phyloP scores from a whole-genome alignment of 2,888 invertebrate genomes.

The Herminia tarsipennalis region DNA sequence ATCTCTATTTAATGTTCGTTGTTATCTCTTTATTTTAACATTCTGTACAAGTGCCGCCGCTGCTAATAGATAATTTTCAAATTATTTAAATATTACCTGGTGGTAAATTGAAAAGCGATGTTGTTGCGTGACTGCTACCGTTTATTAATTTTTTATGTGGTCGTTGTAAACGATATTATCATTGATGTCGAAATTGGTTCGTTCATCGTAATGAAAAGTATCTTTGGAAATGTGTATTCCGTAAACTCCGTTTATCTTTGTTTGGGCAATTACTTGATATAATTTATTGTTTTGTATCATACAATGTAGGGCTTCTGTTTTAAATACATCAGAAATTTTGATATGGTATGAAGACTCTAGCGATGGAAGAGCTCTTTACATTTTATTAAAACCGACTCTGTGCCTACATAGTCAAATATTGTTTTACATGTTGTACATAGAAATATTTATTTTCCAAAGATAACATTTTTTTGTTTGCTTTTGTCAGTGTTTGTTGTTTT shows the following conservation, averaged over 20 bases:
- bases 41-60: conserved; percentile 21
- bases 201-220: conserved; percentile 31
- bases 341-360: too few relatives aligned
- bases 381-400: too few relatives aligned
- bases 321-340: neutral
- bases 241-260: neutral
- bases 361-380: neutral
- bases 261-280: conserved; percentile 21
- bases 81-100: conserved; percentile 42
- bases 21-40: conserved; percentile 32
- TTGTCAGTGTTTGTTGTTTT: conserved; percentile 16
- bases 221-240: conserved; percentile 12
- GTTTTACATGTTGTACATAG: neutral
- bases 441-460: neutral
- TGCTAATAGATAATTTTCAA: conserved; percentile 39
- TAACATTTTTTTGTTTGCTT: conserved; percentile 45
- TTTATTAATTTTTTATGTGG: conserved; percentile 44
- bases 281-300: conserved; percentile 54
- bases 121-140: conserved; percentile 59
- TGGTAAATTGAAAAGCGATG: conserved; percentile 42
- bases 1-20: conserved; percentile 23
- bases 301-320: conserved; percentile 37
- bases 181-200: conserved; percentile 35
- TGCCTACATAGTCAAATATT: too few relatives aligned
- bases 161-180: conserved; percentile 40